phyloP scores from a whole-genome alignment of 2,113 vertebrate species.

The Proteles cristata region DNA sequence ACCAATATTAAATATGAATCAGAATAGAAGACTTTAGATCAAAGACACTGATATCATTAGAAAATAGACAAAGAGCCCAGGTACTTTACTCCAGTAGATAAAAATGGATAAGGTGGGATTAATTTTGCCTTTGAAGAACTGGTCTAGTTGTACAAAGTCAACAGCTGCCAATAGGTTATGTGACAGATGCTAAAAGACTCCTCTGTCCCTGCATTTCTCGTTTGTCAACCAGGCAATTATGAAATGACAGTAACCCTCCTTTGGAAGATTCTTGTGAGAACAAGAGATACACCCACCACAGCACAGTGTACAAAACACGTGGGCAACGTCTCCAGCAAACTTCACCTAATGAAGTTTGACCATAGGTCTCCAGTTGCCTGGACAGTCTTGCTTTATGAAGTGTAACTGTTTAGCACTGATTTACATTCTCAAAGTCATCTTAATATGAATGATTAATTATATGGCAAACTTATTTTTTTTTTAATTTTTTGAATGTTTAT shows the following conservation, averaged over 20 bases:
- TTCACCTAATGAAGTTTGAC: background rate
- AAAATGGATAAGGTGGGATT: background rate
- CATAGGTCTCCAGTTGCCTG: background rate
- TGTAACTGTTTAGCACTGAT: background rate
- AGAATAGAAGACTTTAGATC: background rate
- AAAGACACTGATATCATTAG: background rate
- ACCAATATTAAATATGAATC: background rate
- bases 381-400: background rate
- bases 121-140: background rate
- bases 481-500: too few relatives aligned
- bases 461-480: background rate
- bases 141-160: background rate
- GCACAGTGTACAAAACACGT: fast-evolving
- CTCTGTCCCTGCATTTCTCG: background rate
- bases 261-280: background rate
- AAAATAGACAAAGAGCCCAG: background rate
- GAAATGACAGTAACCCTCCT: background rate
- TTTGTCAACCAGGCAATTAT: background rate
- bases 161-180: background rate
- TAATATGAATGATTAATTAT: background rate
- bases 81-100: background rate
- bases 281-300: background rate
- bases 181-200: background rate
- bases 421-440: background rate
- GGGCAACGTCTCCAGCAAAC: background rate